Conservation (phyloP, 2,888 invertebrate genomes). For the Caenorhabditis sp. region DNA sequence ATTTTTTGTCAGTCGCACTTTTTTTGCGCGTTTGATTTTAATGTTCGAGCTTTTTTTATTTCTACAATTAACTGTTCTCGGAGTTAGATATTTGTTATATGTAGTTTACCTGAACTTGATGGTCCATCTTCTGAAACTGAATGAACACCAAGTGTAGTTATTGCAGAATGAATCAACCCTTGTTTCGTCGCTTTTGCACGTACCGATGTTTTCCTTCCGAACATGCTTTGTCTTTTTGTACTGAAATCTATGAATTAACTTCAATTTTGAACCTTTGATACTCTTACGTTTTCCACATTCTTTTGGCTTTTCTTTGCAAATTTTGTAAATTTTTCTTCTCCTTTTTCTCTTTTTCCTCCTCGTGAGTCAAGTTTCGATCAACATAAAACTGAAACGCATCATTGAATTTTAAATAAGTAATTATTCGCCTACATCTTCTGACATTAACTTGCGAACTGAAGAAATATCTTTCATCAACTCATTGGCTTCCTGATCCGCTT, state of each 20-base stretch:
- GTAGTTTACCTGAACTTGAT: conserved; percentile 27
- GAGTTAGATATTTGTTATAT: too few species aligned
- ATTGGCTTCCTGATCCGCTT: conserved; percentile 52
- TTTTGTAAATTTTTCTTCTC: conserved; percentile 34
- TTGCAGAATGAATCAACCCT: conserved; percentile 50
- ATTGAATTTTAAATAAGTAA: conserved; percentile 9
- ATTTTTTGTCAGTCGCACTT: too few species aligned
- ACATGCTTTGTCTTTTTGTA: conserved; percentile 4
- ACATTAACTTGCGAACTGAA: conserved; percentile 57
- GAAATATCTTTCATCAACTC: conserved; percentile 56
- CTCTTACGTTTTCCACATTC: conserved; percentile 21
- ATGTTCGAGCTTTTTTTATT: too few species aligned
- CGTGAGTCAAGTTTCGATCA: conserved; percentile 63
- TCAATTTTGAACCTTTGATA: not conserved
- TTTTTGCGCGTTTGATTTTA: too few species aligned
- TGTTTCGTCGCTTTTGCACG: conserved; percentile 42
- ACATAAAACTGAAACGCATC: conserved; percentile 53
- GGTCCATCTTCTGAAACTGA: conserved; percentile 31
- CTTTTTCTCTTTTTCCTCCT: conserved; percentile 51
- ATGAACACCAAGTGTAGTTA: conserved; percentile 50
- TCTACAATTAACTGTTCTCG: too few species aligned
- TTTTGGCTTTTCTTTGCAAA: conserved; percentile 31
- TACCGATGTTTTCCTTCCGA: conserved; percentile 35
- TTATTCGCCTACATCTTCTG: not conserved
- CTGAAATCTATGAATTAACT: not conserved